A percentile compares a stretch with the other conserved stretches of the same genome.
phyloP scores from a whole-genome alignment of 2,113 vertebrate genomes.

The Clinocottus analis region DNA sequence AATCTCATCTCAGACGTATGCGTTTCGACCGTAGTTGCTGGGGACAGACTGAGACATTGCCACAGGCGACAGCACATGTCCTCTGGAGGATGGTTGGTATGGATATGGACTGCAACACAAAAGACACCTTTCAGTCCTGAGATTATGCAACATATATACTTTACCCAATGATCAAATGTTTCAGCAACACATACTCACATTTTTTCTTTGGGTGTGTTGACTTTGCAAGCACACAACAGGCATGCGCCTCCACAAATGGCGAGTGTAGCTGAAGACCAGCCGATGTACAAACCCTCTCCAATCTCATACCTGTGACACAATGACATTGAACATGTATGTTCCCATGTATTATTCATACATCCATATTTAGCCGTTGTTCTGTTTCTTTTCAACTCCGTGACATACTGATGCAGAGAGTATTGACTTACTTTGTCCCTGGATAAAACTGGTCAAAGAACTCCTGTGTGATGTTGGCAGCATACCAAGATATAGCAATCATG shows the following conservation, averaged over 20 bases:
- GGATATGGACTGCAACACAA: constrained; percentile 59
- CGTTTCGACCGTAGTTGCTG: constrained; percentile 77
- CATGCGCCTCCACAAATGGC: constrained; percentile 77
- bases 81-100: constrained; percentile 63
- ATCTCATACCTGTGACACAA: constrained; percentile 80
- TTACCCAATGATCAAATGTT: fast-evolving
- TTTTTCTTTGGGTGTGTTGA: constrained; percentile 52
- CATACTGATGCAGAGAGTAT: neutral
- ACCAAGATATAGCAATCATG: constrained; percentile 90
- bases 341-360: neutral
- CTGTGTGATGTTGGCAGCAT: constrained; percentile 87
- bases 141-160: neutral
- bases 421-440: constrained; percentile 88
- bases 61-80: constrained; percentile 41
- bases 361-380: neutral
- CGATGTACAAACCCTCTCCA: constrained; percentile 82
- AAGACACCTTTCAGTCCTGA: neutral
- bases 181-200: constrained; percentile 57
- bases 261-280: constrained; percentile 81
- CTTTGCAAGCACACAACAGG: constrained; percentile 72
- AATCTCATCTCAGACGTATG: constrained; percentile 74
- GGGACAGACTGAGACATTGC: constrained; percentile 46
- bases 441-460: constrained; percentile 88
- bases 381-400: neutral
- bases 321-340: neutral